Evolutionary conservation across 2,797 vertebrate genomes (phyloP).

Genomic region (Scomberomorus guttatus): DNA sequence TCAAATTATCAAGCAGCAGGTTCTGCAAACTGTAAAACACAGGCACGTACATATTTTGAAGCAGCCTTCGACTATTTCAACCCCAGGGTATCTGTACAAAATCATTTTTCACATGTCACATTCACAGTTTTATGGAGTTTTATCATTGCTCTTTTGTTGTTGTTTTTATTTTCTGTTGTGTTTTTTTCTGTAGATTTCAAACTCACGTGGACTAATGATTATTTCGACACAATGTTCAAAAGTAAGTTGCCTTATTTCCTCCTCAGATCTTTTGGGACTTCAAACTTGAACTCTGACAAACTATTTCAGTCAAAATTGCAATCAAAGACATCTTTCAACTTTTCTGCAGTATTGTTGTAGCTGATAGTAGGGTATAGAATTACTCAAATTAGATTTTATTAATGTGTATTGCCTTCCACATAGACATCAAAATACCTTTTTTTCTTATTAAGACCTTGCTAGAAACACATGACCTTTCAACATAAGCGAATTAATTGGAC

Average conservation of each 20-base stretch:
- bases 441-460: neutral
- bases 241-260: constrained; percentile 32
- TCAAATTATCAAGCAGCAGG: constrained; percentile 47
- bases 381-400: neutral
- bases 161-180: neutral
- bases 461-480: constrained; percentile 10
- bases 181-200: constrained; percentile 24
- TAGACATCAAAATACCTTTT: neutral
- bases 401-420: neutral
- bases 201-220: constrained; percentile 8
- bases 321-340: neutral
- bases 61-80: constrained; percentile 14
- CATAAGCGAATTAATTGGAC: neutral
- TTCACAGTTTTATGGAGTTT: neutral
- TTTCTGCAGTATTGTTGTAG: neutral
- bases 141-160: neutral
- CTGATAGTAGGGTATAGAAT: neutral
- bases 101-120: too few species aligned
- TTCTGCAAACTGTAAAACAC: constrained; percentile 40
- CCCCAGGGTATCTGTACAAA: neutral
- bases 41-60: constrained; percentile 31
- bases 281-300: neutral
- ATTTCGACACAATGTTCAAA: constrained; percentile 15
- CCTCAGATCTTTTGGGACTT: neutral
- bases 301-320: neutral